Evolutionary conservation across 2,797 vertebrate species (phyloP), one percentile per base, ranked within the genome.

Genomic region (Sarcoramphus papa): DNA sequence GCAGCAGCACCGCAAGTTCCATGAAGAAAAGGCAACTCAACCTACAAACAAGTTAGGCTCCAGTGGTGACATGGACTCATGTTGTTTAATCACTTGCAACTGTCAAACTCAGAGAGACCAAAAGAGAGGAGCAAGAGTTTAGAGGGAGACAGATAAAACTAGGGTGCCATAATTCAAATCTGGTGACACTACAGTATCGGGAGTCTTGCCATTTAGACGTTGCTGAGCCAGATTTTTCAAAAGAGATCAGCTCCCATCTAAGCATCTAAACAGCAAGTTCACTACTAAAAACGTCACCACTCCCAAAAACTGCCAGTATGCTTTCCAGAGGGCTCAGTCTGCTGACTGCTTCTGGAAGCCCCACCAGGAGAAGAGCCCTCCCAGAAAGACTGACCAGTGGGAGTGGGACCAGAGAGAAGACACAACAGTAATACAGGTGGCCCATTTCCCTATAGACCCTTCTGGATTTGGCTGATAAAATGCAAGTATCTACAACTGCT

Each of bases 81-180:
- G 22, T 19, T 1, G 0, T 64, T 56, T 24, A 59, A 82, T 11
- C 35, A 48, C 60, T 12, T 47, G 37, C 0, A 1, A 33, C 41
- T 27, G 40, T 19, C 35, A 76, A 6, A 70, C 15, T 59, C 62
- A 2, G 1, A 59, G 40, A 82, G 12, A 37, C 20, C n/a, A 69
- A 53, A 85, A 54, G 9, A 41, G 48, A 56, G 65, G 12, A 85
- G 50, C 11, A 33, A 50, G 35, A 40, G 50, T 43, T 69, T 68
- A 54, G 48, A 69, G 25, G 54, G 40, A 41, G 27, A 40, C 12
- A 31, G 17, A 12, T 45, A 48, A 35, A 54, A 45, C 12, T 7
- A 28, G 24, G 14, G 37, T n/a, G 67, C 25, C 17, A 1, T 28
- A 12, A 41, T 17, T 43, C 77, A 56, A 74, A 50, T 11, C 19